Evolutionary conservation across 2,113 vertebrate species (phyloP), one percentile per base, ranked within the genome.

Genomic region (Candoia aspera): DNA sequence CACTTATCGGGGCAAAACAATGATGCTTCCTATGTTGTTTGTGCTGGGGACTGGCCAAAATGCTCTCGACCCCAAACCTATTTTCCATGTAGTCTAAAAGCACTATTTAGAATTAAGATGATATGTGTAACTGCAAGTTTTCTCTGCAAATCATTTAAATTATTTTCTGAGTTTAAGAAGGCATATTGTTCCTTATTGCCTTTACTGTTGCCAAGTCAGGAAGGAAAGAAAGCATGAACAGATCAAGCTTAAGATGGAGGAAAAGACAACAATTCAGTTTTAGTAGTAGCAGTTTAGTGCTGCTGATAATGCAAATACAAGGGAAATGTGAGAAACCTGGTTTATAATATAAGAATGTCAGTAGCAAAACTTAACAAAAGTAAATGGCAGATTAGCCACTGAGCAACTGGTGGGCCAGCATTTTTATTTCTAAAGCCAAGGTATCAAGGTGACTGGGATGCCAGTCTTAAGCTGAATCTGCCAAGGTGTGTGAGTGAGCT

Each of bases 381-480:
- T 1, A 37, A 85, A 0, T 1, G 8, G 88, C 59, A 64, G 3
- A 53, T 68, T 58, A 60, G 79, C 57, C 17, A 26, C 23, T 46
- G 13, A 26, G 24, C 24, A 85, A 85, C 33, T 4, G 10, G 29
- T 49, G 46, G 42, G 17, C 10, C 55, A 60, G 4, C n/a, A 24
- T 58, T 87, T 33, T 87, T n/a, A 37, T 84, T 88, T 88, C 55
- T 60, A 62, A 60, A 83, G 68, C 17, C 87, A 68, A 88, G 54
- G 46, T 4, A 12, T 84, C 10, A 59, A 53, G 68, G 42, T 42
- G 84, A 23, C 42, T 57, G 29, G 46, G 11, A 89, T 53, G n/a
- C 24, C 26, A 55, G 57, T 26, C 73, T 46, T 92, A 15, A 87
- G 42, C 21, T 53, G n/a, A 24, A 54, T 49, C 29, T 29, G 29